Base-by-base conservation (phyloP, 2,888 invertebrate species). In the Encarsia formosa region DNA sequence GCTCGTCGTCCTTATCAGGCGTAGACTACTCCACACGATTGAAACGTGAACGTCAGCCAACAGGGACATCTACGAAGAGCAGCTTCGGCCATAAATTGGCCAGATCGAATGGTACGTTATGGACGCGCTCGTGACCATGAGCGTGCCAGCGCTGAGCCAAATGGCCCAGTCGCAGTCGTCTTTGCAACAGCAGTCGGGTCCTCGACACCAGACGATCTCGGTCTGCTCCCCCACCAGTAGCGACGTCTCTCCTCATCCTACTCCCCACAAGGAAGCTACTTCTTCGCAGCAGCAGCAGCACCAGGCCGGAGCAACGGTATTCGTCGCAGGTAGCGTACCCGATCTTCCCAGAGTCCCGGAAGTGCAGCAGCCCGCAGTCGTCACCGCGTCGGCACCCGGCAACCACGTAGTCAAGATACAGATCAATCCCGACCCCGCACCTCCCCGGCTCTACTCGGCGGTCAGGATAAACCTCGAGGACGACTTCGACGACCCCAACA, bases 321-420 rank as follows among this genome's bases (percentile, higher is more conserved):
- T 74, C 61, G 67, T 71, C 58, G 71, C 24, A 15, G 67, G 59
- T 54, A n/a, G 61, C 57, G 56, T 61, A 58, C 60, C 64, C 59
- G 23, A 13, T 15, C 20, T 42, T 50, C 51, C 52, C 45, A 63
- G 63, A 57, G 59, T 65, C 62, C 64, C 69, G 65, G 68, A 70
- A 67, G 65, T 66, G 54, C 65, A 66, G 63, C 56, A 66, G 56
- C 56, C 60, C 65, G 62, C 13, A 16, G 15, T 13, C 6, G n/a
- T 38, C 20, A n/a, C 45, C 61, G 63, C 61, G 59, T 58, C 41
- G 61, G 16, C 56, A 35, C 15, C 57, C 3, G 50, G 15, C 55
- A 54, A 34, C 61, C 84, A 85, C 76, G 84, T 86, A 64, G 85
- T 86, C 59, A 86, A 85, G 62, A 86, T 86, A 67, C 79, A 81